Evolutionary conservation across 2,888 invertebrate genomes (phyloP).

Genomic region (Mythimna pallens): DNA sequence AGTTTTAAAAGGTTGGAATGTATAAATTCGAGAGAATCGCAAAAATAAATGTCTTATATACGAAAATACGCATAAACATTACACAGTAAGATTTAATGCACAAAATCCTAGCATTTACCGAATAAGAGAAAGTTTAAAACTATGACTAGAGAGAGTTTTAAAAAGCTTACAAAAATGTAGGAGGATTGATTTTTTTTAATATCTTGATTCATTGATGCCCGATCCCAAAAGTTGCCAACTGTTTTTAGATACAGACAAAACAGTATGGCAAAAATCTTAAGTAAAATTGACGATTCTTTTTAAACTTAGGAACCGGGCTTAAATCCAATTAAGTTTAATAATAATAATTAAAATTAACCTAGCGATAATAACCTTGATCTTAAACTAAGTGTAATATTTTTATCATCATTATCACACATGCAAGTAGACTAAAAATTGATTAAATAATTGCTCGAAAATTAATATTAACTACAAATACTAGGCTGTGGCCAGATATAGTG

Average conservation of each 20-base stretch:
- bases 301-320: conserved; percentile 20
- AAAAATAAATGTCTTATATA: conserved; percentile 67
- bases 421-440: conserved; percentile 57
- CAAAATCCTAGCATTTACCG: conserved; percentile 63
- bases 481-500: conserved; percentile 14
- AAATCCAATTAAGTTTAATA: conserved; percentile 21
- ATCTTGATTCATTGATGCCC: conserved; percentile 50
- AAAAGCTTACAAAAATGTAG: conserved; percentile 64
- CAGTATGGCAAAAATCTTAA: conserved; percentile 32
- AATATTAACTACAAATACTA: conserved; percentile 43
- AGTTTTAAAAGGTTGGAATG: conserved; percentile 68
- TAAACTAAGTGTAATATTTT: conserved; percentile 48
- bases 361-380: conserved; percentile 46
- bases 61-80: conserved; percentile 63
- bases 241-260: conserved; percentile 10
- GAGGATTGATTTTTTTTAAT: conserved; percentile 53
- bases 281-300: conserved; percentile 26
- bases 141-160: conserved; percentile 68
- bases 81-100: conserved; percentile 65
- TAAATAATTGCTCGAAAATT: conserved; percentile 60
- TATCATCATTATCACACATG: conserved; percentile 60
- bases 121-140: conserved; percentile 63
- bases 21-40: conserved; percentile 71
- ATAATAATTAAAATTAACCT: conserved; percentile 47
- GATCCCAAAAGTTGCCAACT: background rate